These are phyloP conservation scores for Cygnus buccinator DNA, from an alignment of 2,113 vertebrate species.

Conservation along the genomic window DNA sequence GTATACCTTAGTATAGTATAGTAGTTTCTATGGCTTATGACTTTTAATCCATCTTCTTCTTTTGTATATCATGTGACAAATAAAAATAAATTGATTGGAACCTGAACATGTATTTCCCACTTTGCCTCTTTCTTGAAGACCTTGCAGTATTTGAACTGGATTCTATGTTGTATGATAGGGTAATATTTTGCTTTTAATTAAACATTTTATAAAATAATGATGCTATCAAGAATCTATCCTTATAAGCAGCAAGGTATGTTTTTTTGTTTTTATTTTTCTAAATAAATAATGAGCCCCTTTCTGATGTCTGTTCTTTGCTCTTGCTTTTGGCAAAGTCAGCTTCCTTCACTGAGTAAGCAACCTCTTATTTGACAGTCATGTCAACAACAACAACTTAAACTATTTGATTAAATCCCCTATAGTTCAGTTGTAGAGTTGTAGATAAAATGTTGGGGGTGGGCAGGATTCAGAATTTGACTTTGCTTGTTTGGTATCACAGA, in stretches of 20 bases:
- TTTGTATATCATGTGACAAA: not conserved
- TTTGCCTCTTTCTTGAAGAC: not conserved
- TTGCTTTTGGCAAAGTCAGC: conserved; percentile 38
- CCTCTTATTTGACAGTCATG: conserved; percentile 4
- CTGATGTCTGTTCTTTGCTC: not conserved
- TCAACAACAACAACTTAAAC: not conserved
- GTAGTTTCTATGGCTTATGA: too few species aligned
- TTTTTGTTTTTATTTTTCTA: not conserved
- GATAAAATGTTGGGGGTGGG: not conserved
- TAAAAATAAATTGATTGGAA: not conserved
- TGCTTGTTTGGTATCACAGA: not conserved
- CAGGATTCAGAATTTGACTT: not conserved
- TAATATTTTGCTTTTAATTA: not conserved
- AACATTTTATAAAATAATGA: not conserved
- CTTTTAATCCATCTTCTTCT: not conserved
- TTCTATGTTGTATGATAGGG: not conserved
- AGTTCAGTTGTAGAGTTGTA: not conserved
- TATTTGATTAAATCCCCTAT: not conserved
- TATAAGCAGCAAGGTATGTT: not conserved
- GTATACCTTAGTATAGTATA: too few species aligned
- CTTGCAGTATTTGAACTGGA: not conserved
- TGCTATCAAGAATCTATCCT: not conserved
- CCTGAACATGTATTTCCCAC: not conserved
- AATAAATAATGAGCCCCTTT: not conserved
- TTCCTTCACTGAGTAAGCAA: not conserved